Evolutionary conservation across 2,113 vertebrate species (phyloP).

Genomic region (Hirundichthys speculiger): DNA sequence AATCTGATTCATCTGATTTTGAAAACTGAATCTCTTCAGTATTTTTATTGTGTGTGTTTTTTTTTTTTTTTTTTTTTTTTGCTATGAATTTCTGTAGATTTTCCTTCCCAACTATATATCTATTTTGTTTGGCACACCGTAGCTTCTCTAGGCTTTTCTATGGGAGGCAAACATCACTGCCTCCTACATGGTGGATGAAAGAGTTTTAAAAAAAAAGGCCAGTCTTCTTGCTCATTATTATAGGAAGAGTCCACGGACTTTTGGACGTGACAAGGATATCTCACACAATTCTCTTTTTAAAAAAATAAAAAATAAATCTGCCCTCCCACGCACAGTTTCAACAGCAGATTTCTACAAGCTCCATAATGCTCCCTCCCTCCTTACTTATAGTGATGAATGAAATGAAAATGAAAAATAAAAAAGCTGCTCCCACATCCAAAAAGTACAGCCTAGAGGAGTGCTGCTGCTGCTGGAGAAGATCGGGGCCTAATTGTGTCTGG

Average conservation of each 20-base stretch:
- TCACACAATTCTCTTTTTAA: constrained; percentile 51
- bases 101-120: no score
- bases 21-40: no score
- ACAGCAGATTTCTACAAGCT: constrained; percentile 27
- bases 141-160: neutral
- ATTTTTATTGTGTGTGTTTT: no score
- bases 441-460: constrained; percentile 29
- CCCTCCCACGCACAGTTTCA: constrained; percentile 2
- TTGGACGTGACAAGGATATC: constrained; percentile 51
- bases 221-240: constrained; percentile 41
- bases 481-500: constrained; percentile 73
- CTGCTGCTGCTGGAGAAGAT: constrained; percentile 34
- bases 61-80: no score
- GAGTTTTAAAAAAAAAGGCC: constrained; percentile 26
- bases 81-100: no score
- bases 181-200: constrained; percentile 24
- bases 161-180: neutral
- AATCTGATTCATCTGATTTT: no score
- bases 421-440: constrained; percentile 15
- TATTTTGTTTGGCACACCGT: no score
- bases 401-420: neutral
- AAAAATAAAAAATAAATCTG: constrained; percentile 42
- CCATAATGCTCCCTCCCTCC: constrained; percentile 4
- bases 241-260: constrained; percentile 29
- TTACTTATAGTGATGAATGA: constrained; percentile 20